Base-by-base conservation (phyloP, 2,113 vertebrate species). In the Pseudopodoces humilis region DNA sequence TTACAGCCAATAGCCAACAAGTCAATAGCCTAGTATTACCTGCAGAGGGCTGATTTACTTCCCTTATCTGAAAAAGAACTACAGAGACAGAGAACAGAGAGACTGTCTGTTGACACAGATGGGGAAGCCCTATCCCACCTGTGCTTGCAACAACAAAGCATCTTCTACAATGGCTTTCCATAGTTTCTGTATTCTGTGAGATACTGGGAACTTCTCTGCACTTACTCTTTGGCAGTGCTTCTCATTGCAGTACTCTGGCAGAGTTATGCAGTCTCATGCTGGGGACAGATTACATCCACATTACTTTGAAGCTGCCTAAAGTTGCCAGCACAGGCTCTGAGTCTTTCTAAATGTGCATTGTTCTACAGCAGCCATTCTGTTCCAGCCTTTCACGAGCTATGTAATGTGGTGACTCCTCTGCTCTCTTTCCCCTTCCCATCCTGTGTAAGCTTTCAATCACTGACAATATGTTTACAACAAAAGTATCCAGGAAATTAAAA, bases 401-500 rank as follows among this genome's bases (percentile, higher is more conserved):
- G 83, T 44, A 50, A 59, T 77, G 65, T 84, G 78, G 83, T 71
- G 60, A 75, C 64, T 91, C 62, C 56, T 88, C 60, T 90, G 63
- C 68, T 75, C 39, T 75, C 80, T 88, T 88, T 91, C 43, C 37
- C 33, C 52, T 93, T 91, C 87, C 88, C 67, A 69, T 30, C 58
- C 91, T 39, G 25, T 90, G 37, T 52, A 85, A 7, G 12, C 33
- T 91, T 89, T 91, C 71, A 88, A n/a, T 81, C 71, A 92, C 33
- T 90, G 76, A 69, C 50, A 88, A 56, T 83, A 41, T 52, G 86
- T 80, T 77, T 27, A 76, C 90, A 94, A 85, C 63, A 95, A 86
- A 83, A 94, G 10, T 25, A 70, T 90, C 52, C 18, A 14, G 90
- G 71, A 95, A 96, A 93, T 95, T 77, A 95, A 94, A 95, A 93